These are phyloP conservation scores for Phycodurus eques DNA, from an alignment of 2,113 vertebrate genomes.

Conservation along the genomic window DNA sequence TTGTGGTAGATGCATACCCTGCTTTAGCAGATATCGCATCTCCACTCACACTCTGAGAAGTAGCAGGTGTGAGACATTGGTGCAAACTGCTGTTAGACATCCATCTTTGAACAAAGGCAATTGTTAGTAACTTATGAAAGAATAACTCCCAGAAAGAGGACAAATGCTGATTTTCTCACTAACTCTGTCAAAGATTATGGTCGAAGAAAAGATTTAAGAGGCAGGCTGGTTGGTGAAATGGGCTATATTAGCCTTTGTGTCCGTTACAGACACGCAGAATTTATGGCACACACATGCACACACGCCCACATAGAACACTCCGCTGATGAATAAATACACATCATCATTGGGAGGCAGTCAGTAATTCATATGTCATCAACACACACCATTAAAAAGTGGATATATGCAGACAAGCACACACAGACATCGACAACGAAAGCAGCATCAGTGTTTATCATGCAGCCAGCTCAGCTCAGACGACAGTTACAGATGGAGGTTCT, in stretches of 20 bases:
- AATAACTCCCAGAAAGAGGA: slow-evolving; percentile 2
- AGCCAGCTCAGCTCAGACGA: slow-evolving; percentile 57
- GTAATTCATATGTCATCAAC: slow-evolving; percentile 6
- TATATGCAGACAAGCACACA: slow-evolving; percentile 7
- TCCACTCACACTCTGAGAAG: slow-evolving; percentile 10
- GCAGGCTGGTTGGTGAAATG: slow-evolving; percentile 9
- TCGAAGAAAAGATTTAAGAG: slow-evolving; percentile 9
- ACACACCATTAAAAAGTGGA: slow-evolving; percentile 28
- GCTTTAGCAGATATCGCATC: slow-evolving; percentile 17
- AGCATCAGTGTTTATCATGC: slow-evolving; percentile 63
- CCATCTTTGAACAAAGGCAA: slow-evolving; percentile 28
- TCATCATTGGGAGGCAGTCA: slow-evolving; percentile 7
- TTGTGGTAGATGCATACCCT: no score
- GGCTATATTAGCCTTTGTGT: slow-evolving; percentile 48
- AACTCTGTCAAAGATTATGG: slow-evolving; percentile 30
- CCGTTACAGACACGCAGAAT: neutral
- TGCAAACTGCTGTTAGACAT: slow-evolving; percentile 17
- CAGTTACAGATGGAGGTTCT: slow-evolving; percentile 59
- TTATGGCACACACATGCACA: neutral
- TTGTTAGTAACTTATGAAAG: slow-evolving; percentile 1
- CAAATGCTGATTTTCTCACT: slow-evolving; percentile 1
- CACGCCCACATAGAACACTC: neutral
- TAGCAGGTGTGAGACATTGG: slow-evolving; percentile 30
- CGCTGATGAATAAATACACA: slow-evolving; percentile 6
- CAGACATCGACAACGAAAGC: slow-evolving; percentile 51